Percentiles rank a stretch among this genome's conserved stretches.
Evolutionary conservation across 2,797 vertebrate genomes (phyloP).

Genomic region (Chloroceryle inda): DNA sequence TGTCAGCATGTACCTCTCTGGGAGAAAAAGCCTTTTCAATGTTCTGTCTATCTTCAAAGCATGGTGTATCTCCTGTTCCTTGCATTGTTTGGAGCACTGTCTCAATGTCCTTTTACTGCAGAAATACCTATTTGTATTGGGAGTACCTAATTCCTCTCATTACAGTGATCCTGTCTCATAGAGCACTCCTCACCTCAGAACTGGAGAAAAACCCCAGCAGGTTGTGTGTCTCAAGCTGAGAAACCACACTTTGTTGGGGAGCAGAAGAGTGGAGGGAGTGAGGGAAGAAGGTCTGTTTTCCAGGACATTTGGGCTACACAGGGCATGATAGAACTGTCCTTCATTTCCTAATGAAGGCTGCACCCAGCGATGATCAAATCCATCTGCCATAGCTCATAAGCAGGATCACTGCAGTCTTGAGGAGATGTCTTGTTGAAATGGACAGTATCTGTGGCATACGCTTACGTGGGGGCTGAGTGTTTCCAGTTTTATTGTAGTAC

Average conservation of each 20-base stretch:
- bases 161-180: constrained; percentile 81
- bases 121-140: constrained; percentile 75
- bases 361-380: neutral
- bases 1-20: constrained; percentile 84
- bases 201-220: neutral
- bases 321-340: neutral
- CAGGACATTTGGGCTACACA: neutral
- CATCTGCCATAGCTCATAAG: neutral
- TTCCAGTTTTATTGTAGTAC: neutral
- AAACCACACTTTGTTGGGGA: neutral
- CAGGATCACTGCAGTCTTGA: constrained; percentile 76
- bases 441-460: constrained; percentile 73
- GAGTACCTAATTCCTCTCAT: constrained; percentile 71
- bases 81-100: constrained; percentile 79
- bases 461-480: constrained; percentile 25
- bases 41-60: constrained; percentile 82
- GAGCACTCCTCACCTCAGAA: neutral
- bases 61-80: constrained; percentile 84
- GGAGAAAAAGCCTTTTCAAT: constrained; percentile 73
- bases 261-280: neutral
- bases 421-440: constrained; percentile 55
- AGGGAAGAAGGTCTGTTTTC: neutral
- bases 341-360: constrained; percentile 36
- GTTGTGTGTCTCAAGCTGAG: neutral
- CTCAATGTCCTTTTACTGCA: constrained; percentile 78